Base-by-base conservation (phyloP, 2,113 vertebrate genomes). In the Gnathonemus longibarbis region DNA sequence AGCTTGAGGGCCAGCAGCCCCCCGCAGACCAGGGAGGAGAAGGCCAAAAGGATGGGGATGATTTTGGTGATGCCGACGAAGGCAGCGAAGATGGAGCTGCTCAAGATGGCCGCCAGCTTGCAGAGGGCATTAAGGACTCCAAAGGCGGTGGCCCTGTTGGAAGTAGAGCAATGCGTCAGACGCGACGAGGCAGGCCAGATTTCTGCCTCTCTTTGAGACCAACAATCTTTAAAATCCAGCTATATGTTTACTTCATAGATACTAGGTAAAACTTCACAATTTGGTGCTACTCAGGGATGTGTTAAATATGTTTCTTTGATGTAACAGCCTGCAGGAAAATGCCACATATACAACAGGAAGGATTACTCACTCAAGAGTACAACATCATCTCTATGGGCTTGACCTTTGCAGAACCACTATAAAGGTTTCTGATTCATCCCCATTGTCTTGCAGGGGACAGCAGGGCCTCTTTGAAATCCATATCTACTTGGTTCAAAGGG, bases 31-130 rank as follows among this genome's bases (percentile, higher is more conserved):
- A 99, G 95, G 0, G 97, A 97, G 0, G 95, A 90, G 74, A 97
- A 98, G 85, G 98, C 97, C 93, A 99, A 94, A 2, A 99, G 97
- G 92, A 99, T 98, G 91, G 98, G 98, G 89, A 99, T 88, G 91
- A 96, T 96, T 92, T 97, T 97, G 93, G 97, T 98, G 92, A 98
- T 93, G 56, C 97, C 97, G 13, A 99, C 97, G 0, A 99, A 98
- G 88, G 97, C 97, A 92, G 97, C 94, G 70, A 99, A 99, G 94
- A 99, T 98, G 4, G 97, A 98, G 93, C 97, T 99, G 89, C 98
- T 97, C 91, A 99, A 93, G 91, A 99, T 96, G 66, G 98, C 97
- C 0, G 96, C 98, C 84, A 99, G 95, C 93, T 98, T 99, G 93
- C 98, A 99, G 83, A 98, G 93, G 89, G 97, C 98, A 0, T 98